These are phyloP conservation scores for Trematocara stigmaticum DNA, from an alignment of 2,113 vertebrate genomes.

Conservation along the genomic window DNA sequence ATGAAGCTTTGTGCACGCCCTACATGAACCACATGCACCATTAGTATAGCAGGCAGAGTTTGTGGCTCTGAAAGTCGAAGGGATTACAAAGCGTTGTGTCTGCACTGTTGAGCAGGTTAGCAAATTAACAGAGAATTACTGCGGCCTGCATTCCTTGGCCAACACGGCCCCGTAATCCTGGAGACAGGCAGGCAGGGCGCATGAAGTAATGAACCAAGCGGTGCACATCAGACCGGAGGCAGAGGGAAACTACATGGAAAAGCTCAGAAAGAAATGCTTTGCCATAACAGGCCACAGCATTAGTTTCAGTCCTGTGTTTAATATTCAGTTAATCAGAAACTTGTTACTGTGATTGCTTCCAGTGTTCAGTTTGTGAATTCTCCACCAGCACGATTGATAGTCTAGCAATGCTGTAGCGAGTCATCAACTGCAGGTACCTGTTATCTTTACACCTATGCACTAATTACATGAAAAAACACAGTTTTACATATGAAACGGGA, in stretches of 20 bases:
- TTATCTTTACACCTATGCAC: not conserved
- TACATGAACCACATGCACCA: not conserved
- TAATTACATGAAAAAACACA: not conserved
- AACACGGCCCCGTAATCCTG: conserved; percentile 50
- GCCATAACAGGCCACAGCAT: not conserved
- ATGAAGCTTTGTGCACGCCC: not conserved
- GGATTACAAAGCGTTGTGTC: conserved; percentile 53
- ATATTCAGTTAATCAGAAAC: not conserved
- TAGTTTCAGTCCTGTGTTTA: not conserved
- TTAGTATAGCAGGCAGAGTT: conserved; percentile 13
- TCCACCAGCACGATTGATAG: not conserved
- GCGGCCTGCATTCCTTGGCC: conserved; percentile 62
- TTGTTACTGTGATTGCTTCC: not conserved
- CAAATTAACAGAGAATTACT: conserved; percentile 76
- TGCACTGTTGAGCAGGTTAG: conserved; percentile 69
- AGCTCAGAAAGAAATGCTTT: not conserved
- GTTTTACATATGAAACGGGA: not conserved
- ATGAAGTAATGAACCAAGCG: conserved; percentile 14
- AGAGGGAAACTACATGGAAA: not conserved
- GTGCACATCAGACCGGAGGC: not conserved
- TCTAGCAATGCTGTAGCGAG: not conserved
- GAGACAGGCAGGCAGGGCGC: conserved; percentile 29
- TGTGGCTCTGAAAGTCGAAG: conserved; percentile 23
- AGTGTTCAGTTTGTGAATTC: not conserved
- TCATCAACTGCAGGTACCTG: not conserved